phyloP scores from a whole-genome alignment of 35 echinoderm and acorn worm genomes.

The Apostichopus californicus region DNA sequence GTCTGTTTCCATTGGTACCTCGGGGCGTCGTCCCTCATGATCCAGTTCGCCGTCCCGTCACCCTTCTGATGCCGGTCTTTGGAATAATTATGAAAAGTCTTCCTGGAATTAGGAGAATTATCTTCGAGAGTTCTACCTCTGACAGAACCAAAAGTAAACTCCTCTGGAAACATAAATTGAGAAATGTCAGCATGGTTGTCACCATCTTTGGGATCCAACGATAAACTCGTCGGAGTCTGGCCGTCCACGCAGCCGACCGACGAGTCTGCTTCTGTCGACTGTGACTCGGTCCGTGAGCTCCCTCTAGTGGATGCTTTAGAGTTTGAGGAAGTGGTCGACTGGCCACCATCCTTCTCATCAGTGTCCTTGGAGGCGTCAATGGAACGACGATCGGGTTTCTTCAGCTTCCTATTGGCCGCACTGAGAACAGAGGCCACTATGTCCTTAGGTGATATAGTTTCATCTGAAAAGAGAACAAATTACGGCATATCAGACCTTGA shows the following conservation, averaged over 20 bases:
- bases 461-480: slow-evolving; percentile 24
- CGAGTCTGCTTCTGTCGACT: slow-evolving; percentile 44
- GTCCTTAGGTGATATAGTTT: slow-evolving; percentile 62
- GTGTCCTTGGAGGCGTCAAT: slow-evolving; percentile 38
- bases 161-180: background rate
- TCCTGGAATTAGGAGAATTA: slow-evolving; percentile 20
- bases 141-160: slow-evolving; percentile 49
- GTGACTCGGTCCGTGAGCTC: slow-evolving; percentile 41
- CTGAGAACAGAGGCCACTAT: slow-evolving; percentile 58
- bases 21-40: background rate
- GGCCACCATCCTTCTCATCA: slow-evolving; percentile 43
- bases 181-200: background rate
- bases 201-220: background rate
- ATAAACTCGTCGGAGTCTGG: background rate
- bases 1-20: slow-evolving; percentile 69
- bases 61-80: slow-evolving; percentile 17
- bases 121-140: slow-evolving; percentile 29
- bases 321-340: background rate
- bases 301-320: background rate
- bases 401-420: slow-evolving; percentile 66
- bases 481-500: too few species aligned
- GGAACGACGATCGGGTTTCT: slow-evolving; percentile 42
- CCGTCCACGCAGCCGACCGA: slow-evolving; percentile 26
- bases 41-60: slow-evolving; percentile 30
- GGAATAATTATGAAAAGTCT: slow-evolving; percentile 38